A percentile compares a stretch with the other conserved stretches of the same genome.
phyloP scores from a whole-genome alignment of 2,888 invertebrate genomes.

The Andrena marginata region DNA sequence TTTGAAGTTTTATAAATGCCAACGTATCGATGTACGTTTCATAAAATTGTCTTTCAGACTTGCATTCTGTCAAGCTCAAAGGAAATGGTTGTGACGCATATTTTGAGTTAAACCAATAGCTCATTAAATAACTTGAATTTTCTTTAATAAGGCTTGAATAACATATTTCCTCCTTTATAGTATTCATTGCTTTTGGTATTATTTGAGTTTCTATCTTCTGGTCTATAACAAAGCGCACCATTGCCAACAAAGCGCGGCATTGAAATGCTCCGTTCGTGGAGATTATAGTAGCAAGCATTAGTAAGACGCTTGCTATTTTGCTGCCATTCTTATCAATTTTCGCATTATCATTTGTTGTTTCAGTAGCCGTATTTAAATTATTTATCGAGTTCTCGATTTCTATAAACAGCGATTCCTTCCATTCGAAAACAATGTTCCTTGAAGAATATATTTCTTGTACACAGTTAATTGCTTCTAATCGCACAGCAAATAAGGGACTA shows the following conservation, averaged over 20 bases:
- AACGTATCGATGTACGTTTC: slow-evolving; percentile 83
- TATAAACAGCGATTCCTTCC: slow-evolving; percentile 79
- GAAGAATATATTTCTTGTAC: slow-evolving; percentile 81
- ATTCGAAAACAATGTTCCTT: slow-evolving; percentile 63
- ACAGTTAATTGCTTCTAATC: slow-evolving; percentile 83
- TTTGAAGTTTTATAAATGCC: slow-evolving; percentile 83
- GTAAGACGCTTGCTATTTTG: slow-evolving; percentile 87
- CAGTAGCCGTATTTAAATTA: slow-evolving; percentile 84
- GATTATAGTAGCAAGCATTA: slow-evolving; percentile 86
- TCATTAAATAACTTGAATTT: slow-evolving; percentile 86
- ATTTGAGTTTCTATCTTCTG: slow-evolving; percentile 85
- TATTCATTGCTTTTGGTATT: slow-evolving; percentile 85
- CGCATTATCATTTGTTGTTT: slow-evolving; percentile 79
- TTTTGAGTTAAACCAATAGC: slow-evolving; percentile 86
- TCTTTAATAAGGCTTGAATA: slow-evolving; percentile 80
- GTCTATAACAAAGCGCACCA: slow-evolving; percentile 86
- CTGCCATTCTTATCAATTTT: slow-evolving; percentile 87
- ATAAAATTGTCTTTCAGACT: slow-evolving; percentile 83
- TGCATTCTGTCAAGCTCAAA: slow-evolving; percentile 84
- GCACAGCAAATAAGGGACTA: slow-evolving; percentile 66
- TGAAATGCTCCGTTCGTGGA: slow-evolving; percentile 86
- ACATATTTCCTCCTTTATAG: slow-evolving; percentile 79
- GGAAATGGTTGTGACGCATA: slow-evolving; percentile 85
- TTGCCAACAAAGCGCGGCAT: slow-evolving; percentile 86
- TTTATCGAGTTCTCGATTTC: slow-evolving; percentile 78